phyloP scores from a whole-genome alignment of 2,113 vertebrate species.

The Oreochromis tanganicae region DNA sequence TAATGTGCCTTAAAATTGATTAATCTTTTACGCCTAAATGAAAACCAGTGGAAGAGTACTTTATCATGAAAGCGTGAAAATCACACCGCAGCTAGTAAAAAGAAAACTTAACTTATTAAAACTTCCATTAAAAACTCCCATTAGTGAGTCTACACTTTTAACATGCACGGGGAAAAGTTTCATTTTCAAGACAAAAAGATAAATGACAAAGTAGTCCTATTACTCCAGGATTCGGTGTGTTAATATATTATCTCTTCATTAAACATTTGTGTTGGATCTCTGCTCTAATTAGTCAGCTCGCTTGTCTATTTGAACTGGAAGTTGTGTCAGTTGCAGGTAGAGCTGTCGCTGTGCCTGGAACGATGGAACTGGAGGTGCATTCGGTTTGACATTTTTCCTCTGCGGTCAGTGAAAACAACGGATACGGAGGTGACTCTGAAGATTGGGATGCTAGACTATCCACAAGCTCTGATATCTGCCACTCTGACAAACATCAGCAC shows the following conservation, averaged over 20 bases:
- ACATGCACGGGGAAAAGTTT: background rate
- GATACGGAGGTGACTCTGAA: background rate
- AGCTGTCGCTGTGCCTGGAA: background rate
- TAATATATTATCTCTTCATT: constrained; percentile 30
- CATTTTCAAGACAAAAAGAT: background rate
- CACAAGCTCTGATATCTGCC: background rate
- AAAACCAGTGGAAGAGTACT: constrained; percentile 15
- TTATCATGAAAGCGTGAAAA: constrained; percentile 9
- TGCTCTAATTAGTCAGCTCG: constrained; percentile 24
- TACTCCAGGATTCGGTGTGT: background rate
- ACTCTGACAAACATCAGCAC: constrained; percentile 20
- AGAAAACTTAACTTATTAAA: constrained; percentile 25
- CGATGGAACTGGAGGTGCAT: background rate
- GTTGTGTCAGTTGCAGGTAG: background rate
- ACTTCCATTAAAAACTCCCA: constrained; percentile 12
- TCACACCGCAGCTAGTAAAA: background rate
- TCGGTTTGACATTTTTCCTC: background rate
- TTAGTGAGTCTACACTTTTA: background rate
- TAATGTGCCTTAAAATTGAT: constrained; percentile 57
- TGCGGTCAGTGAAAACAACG: background rate
- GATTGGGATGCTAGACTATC: background rate
- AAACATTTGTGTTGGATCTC: constrained; percentile 40
- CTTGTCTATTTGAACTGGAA: background rate
- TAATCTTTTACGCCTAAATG: constrained; percentile 42
- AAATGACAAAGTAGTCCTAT: constrained; percentile 4